phyloP scores from a whole-genome alignment of 2,113 vertebrate genomes.

The Brachyhypopomus occidentalis region DNA sequence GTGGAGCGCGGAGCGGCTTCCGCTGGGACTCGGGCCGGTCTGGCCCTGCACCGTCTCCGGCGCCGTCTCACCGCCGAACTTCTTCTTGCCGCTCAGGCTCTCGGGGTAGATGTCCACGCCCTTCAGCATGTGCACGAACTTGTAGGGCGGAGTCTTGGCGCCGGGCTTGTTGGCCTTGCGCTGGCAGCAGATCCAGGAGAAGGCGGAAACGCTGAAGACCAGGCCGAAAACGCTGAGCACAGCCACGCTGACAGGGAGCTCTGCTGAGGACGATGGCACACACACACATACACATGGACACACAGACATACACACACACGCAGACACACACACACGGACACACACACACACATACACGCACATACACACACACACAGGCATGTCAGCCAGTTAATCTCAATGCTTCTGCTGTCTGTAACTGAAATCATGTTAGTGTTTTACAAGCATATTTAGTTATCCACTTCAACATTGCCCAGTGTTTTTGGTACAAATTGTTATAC shows the following conservation, averaged over 20 bases:
- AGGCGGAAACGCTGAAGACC: constrained; percentile 92
- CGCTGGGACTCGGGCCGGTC: constrained; percentile 65
- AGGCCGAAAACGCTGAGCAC: constrained; percentile 94
- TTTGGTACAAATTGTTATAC: not conserved
- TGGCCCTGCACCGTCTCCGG: constrained; percentile 69
- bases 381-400: constrained; percentile 12
- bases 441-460: not conserved
- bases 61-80: constrained; percentile 82
- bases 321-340: constrained; percentile 60
- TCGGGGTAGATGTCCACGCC: constrained; percentile 97
- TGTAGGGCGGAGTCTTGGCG: constrained; percentile 93
- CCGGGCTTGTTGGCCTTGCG: constrained; percentile 92
- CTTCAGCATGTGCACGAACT: constrained; percentile 98
- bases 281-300: constrained; percentile 61
- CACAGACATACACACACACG: constrained; percentile 61
- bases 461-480: not conserved
- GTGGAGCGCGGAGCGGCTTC: constrained; percentile 80
- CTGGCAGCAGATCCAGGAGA: constrained; percentile 98
- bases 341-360: constrained; percentile 49
- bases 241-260: constrained; percentile 88
- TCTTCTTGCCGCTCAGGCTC: constrained; percentile 92
- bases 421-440: not conserved
- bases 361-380: constrained; percentile 52
- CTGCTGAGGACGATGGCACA: constrained; percentile 80
- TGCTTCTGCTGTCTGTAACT: too few relatives aligned